These are phyloP conservation scores for Holotrichia oblita DNA, from an alignment of 1,140 invertebrate species.

Conservation along the genomic window DNA sequence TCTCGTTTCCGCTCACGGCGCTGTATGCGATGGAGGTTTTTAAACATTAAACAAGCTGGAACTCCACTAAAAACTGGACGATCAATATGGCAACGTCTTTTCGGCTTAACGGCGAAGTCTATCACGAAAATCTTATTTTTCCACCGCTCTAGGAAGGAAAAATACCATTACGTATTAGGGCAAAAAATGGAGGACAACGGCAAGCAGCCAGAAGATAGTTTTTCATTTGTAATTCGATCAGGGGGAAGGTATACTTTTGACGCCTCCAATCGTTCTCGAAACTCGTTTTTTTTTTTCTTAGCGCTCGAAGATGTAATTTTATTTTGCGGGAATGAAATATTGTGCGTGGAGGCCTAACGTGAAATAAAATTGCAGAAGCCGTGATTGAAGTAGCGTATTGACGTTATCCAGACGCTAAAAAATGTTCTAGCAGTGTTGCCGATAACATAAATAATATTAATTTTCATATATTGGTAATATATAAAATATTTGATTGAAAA, in stretches of 20 bases:
- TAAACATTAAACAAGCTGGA: constrained; percentile 35
- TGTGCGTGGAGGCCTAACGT: no score
- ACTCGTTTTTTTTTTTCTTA: background rate
- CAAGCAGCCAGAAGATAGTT: background rate
- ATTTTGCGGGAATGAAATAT: no score
- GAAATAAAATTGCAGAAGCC: no score
- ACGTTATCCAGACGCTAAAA: no score
- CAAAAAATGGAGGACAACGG: background rate
- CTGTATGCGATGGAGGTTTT: background rate
- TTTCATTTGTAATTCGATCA: constrained; percentile 8
- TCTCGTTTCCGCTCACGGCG: background rate
- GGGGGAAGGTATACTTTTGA: background rate
- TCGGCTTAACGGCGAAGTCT: constrained; percentile 12
- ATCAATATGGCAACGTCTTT: constrained; percentile 35
- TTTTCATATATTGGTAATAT: no score
- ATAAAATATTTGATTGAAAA: no score
- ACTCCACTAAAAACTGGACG: constrained; percentile 26
- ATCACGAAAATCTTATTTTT: constrained; percentile 24
- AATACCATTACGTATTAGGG: constrained; percentile 5
- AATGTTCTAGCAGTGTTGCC: no score
- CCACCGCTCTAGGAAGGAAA: background rate
- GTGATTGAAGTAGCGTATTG: no score
- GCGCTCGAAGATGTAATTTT: background rate
- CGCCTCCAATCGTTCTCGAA: background rate
- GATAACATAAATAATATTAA: no score